Evolutionary conservation across 2,888 invertebrate species (phyloP), one percentile per base, ranked within the genome.

Genomic region (Eretmocerus hayati): DNA sequence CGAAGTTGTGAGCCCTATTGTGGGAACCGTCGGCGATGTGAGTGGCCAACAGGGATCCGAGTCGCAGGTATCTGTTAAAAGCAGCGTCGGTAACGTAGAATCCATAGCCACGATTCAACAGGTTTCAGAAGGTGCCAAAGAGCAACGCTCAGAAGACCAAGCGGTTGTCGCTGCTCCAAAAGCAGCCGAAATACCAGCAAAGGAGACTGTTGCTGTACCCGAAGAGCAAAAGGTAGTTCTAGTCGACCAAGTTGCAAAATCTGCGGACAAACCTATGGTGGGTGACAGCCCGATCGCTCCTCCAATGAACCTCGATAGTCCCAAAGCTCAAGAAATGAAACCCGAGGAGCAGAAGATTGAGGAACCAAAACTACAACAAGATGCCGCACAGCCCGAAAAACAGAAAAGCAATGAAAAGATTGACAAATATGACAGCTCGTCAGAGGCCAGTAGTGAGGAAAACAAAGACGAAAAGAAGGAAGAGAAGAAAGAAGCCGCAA

Each of bases 221-320:
- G 60, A 48, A 8, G 40, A 42, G 19, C 37, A 20, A 1, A 43
- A 43, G 5, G 4, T 31, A 4, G 48, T 42, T 16, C 46, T 48
- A 5, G 26, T 32, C 2, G 36, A 47, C 5, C 53, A 55, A 32
- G 16, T 52, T 13, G 59, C 61, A 6, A 62, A 62, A 49, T 59
- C 60, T 20, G 59, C 58, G 1, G 66, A 63, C 11, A 58, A 59
- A 21, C 18, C 37, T 43, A 60, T 67, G 16, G 67, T 66, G 48
- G 64, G 62, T 38, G 54, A 48, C 39, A 60, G 62, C n/a, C n/a
- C n/a, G n/a, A 26, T 26, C 1, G 26, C 26, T 11, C 8, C 26
- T 26, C 11, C 11, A 1, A n/a, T n/a, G n/a, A n/a, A n/a, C n/a
- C n/a, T n/a, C n/a, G n/a, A n/a, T n/a, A n/a, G n/a, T n/a, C 26